phyloP scores from a whole-genome alignment of 2,113 vertebrate genomes.

The Stigmatopora nigra region DNA sequence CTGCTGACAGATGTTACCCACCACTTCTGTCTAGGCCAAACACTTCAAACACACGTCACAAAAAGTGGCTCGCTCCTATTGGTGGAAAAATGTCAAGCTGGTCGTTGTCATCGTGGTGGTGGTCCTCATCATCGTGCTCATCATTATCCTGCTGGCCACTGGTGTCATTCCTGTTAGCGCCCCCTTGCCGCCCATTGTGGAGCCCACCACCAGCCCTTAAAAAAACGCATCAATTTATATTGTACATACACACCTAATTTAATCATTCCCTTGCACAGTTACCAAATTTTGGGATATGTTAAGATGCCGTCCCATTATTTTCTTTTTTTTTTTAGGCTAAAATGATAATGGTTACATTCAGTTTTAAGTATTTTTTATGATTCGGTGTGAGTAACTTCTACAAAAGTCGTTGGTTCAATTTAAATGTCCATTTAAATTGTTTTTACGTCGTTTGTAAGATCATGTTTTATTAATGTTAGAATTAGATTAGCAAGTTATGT shows the following conservation, averaged over 20 bases:
- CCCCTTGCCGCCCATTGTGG: not conserved
- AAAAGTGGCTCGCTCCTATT: constrained; percentile 85
- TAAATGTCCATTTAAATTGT: not conserved
- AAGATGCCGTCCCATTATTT: constrained; percentile 16
- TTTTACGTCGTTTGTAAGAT: not conserved
- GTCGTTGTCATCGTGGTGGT: constrained; percentile 76
- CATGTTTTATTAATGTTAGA: not conserved
- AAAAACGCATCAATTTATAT: constrained; percentile 3
- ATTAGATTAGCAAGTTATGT: not conserved
- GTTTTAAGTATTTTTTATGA: constrained; percentile 1
- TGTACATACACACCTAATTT: constrained; percentile 21
- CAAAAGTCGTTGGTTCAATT: not conserved
- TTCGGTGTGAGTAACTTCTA: constrained; percentile 4
- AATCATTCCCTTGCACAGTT: constrained; percentile 17
- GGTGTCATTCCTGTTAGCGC: constrained; percentile 71
- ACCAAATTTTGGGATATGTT: constrained; percentile 7
- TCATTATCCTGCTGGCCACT: constrained; percentile 83
- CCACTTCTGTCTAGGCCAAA: constrained; percentile 72
- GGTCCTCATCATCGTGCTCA: constrained; percentile 73
- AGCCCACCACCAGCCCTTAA: not conserved
- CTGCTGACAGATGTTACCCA: not conserved
- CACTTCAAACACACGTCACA: constrained; percentile 89
- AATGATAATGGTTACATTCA: constrained; percentile 5
- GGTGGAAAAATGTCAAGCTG: constrained; percentile 94
- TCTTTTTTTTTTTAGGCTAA: constrained; percentile 9